These are phyloP conservation scores for Pseudorhiza aurosa DNA, from an alignment of 30 jellyfish, hydroid and myxozoan genomes.

Conservation along the genomic window DNA sequence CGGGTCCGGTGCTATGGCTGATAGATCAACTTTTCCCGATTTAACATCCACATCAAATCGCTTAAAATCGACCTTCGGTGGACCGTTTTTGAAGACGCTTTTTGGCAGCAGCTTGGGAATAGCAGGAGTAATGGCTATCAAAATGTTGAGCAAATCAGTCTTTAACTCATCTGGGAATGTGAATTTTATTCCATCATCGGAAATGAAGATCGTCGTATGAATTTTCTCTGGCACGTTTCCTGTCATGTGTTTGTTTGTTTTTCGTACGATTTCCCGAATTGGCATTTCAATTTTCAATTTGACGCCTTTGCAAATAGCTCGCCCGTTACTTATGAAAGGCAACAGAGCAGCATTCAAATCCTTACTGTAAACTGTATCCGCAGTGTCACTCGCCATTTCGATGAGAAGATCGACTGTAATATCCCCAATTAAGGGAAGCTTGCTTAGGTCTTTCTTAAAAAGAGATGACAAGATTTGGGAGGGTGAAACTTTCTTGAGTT, in stretches of 20 bases:
- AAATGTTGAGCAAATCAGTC: slow-evolving; percentile 55
- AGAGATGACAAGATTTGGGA: slow-evolving; percentile 53
- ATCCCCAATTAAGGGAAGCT: slow-evolving; percentile 68
- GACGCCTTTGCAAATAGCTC: slow-evolving; percentile 74
- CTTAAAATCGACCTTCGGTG: slow-evolving; percentile 72
- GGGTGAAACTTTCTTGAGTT: slow-evolving; percentile 61
- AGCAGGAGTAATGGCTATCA: slow-evolving; percentile 67
- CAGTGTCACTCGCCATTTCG: slow-evolving; percentile 67
- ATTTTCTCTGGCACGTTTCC: slow-evolving; percentile 79
- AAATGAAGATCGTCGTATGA: slow-evolving; percentile 34
- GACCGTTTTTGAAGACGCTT: slow-evolving; percentile 42
- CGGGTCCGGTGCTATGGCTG: slow-evolving; percentile 70
- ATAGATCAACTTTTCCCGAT: slow-evolving; percentile 49
- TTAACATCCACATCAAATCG: slow-evolving; percentile 67
- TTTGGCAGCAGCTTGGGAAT: slow-evolving; percentile 64
- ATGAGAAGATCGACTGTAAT: slow-evolving; percentile 59
- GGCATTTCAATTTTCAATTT: slow-evolving; percentile 75
- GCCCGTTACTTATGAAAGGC: slow-evolving; percentile 57
- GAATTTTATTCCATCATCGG: slow-evolving; percentile 48
- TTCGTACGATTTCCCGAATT: slow-evolving; percentile 52
- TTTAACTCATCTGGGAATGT: slow-evolving; percentile 76
- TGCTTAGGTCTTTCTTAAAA: slow-evolving; percentile 66
- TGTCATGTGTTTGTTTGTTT: slow-evolving; percentile 36
- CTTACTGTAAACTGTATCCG: slow-evolving; percentile 51
- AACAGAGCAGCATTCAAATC: slow-evolving; percentile 48